These are phyloP conservation scores for Ladona fulva DNA, from an alignment of 1,140 invertebrate species.

Conservation along the genomic window DNA sequence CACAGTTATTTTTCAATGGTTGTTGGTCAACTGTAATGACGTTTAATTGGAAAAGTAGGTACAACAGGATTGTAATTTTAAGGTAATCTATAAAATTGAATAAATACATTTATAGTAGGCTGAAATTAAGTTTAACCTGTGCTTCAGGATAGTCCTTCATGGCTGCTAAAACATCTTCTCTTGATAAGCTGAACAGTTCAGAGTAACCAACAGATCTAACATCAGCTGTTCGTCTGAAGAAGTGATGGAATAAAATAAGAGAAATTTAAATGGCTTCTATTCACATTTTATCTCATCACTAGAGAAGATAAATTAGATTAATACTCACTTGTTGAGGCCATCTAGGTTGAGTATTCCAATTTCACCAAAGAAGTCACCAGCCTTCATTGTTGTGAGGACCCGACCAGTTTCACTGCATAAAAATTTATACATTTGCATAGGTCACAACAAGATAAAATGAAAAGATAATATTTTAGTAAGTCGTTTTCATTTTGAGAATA, in stretches of 20 bases:
- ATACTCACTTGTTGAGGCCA: constrained; percentile 86
- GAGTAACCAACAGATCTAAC: constrained; percentile 93
- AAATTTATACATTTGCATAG: neutral
- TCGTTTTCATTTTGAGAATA: too few relatives aligned
- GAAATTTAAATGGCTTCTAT: too few relatives aligned
- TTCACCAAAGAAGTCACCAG: constrained; percentile 96
- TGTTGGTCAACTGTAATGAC: too few relatives aligned
- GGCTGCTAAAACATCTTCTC: constrained; percentile 88
- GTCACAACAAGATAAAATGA: constrained; percentile 9
- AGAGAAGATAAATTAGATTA: neutral
- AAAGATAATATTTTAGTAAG: neutral
- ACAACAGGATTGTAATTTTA: too few relatives aligned
- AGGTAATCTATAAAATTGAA: too few relatives aligned
- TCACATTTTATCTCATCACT: too few relatives aligned
- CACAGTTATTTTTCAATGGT: too few relatives aligned
- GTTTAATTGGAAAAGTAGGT: too few relatives aligned
- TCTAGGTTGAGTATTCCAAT: constrained; percentile 94
- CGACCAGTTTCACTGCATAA: constrained; percentile 72
- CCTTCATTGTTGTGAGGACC: constrained; percentile 91
- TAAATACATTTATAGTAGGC: too few relatives aligned
- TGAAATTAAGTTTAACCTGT: constrained; percentile 49
- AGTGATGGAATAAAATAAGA: constrained; percentile 20
- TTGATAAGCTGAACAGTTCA: constrained; percentile 86
- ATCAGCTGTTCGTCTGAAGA: constrained; percentile 80
- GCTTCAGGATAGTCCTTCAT: constrained; percentile 97